Percentiles rank a stretch among this genome's conserved stretches.
These are phyloP conservation scores for Acanthurus lineatus DNA, from an alignment of 2,797 vertebrate species.

Conservation along the genomic window DNA sequence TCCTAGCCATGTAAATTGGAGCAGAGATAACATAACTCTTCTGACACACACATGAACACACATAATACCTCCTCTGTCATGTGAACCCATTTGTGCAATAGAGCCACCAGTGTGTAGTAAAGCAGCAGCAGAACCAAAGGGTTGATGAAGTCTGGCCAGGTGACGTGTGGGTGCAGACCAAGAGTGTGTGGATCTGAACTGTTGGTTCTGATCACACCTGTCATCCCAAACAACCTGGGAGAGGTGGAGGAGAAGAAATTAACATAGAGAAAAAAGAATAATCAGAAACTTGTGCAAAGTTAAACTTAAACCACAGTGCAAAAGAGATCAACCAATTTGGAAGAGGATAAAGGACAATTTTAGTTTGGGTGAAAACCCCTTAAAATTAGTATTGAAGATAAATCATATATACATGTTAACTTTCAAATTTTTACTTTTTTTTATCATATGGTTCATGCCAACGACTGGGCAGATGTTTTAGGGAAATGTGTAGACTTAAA, in stretches of 20 bases:
- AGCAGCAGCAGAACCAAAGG: conserved; percentile 86
- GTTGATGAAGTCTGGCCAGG: conserved; percentile 87
- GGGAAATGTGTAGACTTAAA: too few relatives aligned
- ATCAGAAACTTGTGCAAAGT: background rate
- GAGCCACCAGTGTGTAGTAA: conserved; percentile 86
- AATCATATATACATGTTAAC: too few relatives aligned
- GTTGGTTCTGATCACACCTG: conserved; percentile 84
- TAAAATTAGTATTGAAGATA: too few relatives aligned
- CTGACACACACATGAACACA: conserved; percentile 3
- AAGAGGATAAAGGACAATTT: background rate
- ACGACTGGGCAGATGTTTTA: too few relatives aligned
- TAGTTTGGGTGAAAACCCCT: too few relatives aligned
- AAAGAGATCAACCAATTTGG: background rate
- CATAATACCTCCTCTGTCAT: conserved; percentile 66
- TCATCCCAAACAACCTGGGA: conserved; percentile 88
- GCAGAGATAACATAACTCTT: background rate
- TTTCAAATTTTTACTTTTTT: too few relatives aligned
- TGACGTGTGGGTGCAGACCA: conserved; percentile 77
- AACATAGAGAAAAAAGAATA: background rate
- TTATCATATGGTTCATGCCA: too few relatives aligned
- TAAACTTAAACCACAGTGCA: background rate
- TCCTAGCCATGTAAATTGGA: too few relatives aligned
- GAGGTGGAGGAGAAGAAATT: conserved; percentile 16
- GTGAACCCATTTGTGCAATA: conserved; percentile 85
- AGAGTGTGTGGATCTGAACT: conserved; percentile 79